phyloP scores from a whole-genome alignment of 1,140 invertebrate genomes.

The Battus philenor region DNA sequence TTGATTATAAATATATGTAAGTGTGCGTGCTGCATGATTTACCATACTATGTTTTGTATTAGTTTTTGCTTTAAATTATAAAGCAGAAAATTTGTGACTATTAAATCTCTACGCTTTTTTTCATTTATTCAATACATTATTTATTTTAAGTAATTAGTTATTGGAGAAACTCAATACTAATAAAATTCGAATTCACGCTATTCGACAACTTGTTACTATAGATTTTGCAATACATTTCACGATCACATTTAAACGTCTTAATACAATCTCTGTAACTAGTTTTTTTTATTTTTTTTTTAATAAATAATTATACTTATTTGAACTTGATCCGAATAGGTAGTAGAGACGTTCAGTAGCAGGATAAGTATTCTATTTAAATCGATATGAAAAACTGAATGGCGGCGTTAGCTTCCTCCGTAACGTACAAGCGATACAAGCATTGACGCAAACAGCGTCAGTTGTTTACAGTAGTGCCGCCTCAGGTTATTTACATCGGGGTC shows the following conservation, averaged over 20 bases:
- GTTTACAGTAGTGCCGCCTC: slow-evolving; percentile 67
- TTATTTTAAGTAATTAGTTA: too few relatives aligned
- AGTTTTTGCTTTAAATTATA: slow-evolving; percentile 8
- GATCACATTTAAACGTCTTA: slow-evolving; percentile 8
- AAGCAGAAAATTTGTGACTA: too few relatives aligned
- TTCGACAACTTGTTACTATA: slow-evolving; percentile 6
- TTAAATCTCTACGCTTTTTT: too few relatives aligned
- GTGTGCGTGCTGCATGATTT: slow-evolving; percentile 19
- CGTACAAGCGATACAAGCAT: slow-evolving; percentile 61
- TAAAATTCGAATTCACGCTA: slow-evolving; percentile 12
- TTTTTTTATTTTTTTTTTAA: too few relatives aligned
- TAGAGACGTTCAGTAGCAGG: too few relatives aligned
- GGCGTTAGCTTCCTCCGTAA: too few relatives aligned
- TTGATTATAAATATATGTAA: slow-evolving; percentile 47
- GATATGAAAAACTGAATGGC: too few relatives aligned
- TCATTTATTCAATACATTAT: too few relatives aligned
- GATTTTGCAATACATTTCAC: slow-evolving; percentile 14
- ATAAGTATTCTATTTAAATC: too few relatives aligned
- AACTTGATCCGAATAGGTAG: too few relatives aligned
- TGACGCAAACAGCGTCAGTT: slow-evolving; percentile 65
- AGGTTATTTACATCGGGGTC: slow-evolving; percentile 75
- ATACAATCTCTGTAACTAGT: too few relatives aligned
- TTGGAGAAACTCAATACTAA: slow-evolving; percentile 5
- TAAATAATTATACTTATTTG: too few relatives aligned
- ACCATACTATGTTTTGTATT: not conserved